phyloP scores from a whole-genome alignment of 2,113 vertebrate genomes.

The Helogale parvula region DNA sequence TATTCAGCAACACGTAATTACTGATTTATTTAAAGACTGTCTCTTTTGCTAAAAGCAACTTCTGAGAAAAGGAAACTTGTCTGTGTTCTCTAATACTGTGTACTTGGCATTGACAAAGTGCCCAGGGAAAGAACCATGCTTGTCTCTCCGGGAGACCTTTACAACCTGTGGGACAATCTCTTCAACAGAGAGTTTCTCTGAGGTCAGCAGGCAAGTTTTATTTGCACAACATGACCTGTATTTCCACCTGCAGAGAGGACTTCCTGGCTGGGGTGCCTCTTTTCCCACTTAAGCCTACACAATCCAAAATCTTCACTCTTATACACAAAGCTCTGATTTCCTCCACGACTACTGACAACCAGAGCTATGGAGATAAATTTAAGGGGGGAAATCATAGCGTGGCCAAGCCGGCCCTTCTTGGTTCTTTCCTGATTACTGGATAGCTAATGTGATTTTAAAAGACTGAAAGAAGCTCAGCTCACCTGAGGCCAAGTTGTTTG shows the following conservation, averaged over 20 bases:
- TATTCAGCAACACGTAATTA: not conserved
- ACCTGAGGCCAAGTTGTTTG: conserved; percentile 59
- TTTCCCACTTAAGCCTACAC: not conserved
- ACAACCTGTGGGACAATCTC: not conserved
- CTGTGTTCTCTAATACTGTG: not conserved
- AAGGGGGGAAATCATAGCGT: not conserved
- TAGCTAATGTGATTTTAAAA: not conserved
- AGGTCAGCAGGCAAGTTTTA: not conserved
- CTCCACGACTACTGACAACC: not conserved
- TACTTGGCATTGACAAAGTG: not conserved
- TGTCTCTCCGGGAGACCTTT: not conserved
- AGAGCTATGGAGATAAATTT: too few species aligned
- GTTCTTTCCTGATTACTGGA: not conserved
- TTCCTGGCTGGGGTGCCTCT: not conserved
- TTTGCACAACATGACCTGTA: not conserved
- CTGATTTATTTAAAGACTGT: not conserved
- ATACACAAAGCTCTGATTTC: not conserved
- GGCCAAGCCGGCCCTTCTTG: not conserved
- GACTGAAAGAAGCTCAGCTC: conserved; percentile 39
- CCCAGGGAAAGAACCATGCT: not conserved
- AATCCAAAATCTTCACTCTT: not conserved
- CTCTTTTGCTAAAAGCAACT: not conserved
- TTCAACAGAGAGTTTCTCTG: not conserved
- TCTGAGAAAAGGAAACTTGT: not conserved
- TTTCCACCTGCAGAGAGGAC: not conserved